Conservation (phyloP, 2,797 vertebrate genomes). For the Alosa sapidissima region DNA sequence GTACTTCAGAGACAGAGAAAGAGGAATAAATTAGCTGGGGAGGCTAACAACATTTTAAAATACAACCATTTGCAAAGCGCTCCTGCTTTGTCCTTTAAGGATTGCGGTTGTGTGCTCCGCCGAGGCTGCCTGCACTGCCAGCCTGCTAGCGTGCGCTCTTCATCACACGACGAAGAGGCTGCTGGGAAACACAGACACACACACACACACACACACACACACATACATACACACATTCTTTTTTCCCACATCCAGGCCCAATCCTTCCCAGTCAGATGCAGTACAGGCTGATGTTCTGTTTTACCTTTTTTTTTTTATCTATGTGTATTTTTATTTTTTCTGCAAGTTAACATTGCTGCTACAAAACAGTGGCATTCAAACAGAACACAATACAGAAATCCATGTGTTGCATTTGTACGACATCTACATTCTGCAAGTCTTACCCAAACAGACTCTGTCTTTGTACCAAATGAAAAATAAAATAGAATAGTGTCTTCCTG, state of each 20-base stretch:
- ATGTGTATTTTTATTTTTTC: neutral
- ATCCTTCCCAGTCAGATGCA: neutral
- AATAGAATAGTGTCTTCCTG: neutral
- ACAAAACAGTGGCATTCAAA: neutral
- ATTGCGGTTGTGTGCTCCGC: conserved; percentile 53
- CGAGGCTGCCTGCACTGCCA: conserved; percentile 39
- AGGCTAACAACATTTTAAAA: conserved; percentile 81
- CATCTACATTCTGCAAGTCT: neutral
- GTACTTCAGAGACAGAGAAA: conserved; percentile 81
- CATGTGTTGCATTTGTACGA: neutral
- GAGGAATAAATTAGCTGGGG: conserved; percentile 80
- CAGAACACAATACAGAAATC: neutral
- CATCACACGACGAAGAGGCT: neutral
- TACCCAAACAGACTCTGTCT: conserved; percentile 1
- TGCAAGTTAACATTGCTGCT: neutral
- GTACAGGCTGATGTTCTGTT: neutral
- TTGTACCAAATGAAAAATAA: neutral
- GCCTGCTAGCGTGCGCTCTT: neutral
- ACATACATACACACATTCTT: neutral
- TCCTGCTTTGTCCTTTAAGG: conserved; percentile 62
- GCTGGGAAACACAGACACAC: neutral
- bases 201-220: neutral
- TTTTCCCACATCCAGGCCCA: neutral
- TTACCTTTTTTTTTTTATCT: neutral
- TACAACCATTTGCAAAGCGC: conserved; percentile 65